phyloP scores from a whole-genome alignment of 2,888 invertebrate species.

The Drosophila meridiana region DNA sequence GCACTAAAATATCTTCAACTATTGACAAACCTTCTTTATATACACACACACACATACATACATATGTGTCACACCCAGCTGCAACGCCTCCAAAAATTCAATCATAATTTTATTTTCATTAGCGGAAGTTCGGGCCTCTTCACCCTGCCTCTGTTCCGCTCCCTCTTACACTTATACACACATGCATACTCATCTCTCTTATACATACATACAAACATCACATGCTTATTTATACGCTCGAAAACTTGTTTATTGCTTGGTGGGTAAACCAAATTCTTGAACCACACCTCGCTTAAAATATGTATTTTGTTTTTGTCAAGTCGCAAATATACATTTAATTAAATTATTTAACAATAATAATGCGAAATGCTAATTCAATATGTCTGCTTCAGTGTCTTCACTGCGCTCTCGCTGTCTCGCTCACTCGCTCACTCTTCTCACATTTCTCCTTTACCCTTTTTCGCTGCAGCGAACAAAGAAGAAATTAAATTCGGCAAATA shows the following conservation, averaged over 20 bases:
- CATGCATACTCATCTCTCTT: conserved; percentile 1
- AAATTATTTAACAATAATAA: conserved; percentile 48
- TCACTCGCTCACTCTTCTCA: background rate
- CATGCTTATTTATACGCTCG: conserved; percentile 20
- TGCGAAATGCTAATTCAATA: conserved; percentile 48
- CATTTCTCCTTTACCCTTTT: conserved; percentile 15
- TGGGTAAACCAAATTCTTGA: conserved; percentile 23
- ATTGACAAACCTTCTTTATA: conserved; percentile 5
- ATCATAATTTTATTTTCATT: conserved; percentile 52
- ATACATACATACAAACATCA: conserved; percentile 4
- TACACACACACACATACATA: too few relatives aligned
- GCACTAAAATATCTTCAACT: conserved; percentile 1
- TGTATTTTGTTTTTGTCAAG: conserved; percentile 8
- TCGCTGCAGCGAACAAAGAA: conserved; percentile 57
- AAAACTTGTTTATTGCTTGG: conserved; percentile 45
- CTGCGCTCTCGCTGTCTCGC: background rate
- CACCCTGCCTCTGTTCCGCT: background rate
- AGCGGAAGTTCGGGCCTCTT: conserved; percentile 52
- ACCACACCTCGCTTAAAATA: conserved; percentile 37
- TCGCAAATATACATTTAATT: conserved; percentile 49
- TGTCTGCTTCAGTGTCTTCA: conserved; percentile 14
- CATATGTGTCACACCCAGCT: conserved; percentile 4
- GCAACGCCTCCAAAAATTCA: conserved; percentile 26
- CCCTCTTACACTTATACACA: background rate
- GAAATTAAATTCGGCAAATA: conserved; percentile 55